phyloP scores from a whole-genome alignment of 1,140 invertebrate species.

The Chlorops oryzae region DNA sequence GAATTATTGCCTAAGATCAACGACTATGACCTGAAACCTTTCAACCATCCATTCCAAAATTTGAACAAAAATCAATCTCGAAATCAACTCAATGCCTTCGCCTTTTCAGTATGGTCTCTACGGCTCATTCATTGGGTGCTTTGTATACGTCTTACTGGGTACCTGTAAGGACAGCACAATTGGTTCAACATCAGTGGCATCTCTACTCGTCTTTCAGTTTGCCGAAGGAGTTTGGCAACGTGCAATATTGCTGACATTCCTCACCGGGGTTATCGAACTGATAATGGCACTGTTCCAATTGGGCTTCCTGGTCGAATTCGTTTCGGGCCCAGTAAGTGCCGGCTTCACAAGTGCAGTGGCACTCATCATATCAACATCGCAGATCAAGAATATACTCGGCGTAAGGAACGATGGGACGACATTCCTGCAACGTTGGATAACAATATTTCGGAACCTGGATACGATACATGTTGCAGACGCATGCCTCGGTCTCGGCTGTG shows the following conservation, averaged over 20 bases:
- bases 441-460: slow-evolving; percentile 59
- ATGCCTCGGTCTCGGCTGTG: slow-evolving; percentile 62
- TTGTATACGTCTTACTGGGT: slow-evolving; percentile 85
- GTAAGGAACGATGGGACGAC: slow-evolving; percentile 67
- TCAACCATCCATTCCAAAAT: no score
- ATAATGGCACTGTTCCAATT: slow-evolving; percentile 82
- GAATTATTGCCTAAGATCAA: no score
- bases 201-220: slow-evolving; percentile 75
- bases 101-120: slow-evolving; percentile 72
- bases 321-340: slow-evolving; percentile 86
- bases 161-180: slow-evolving; percentile 87
- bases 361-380: slow-evolving; percentile 82
- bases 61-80: no score
- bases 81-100: no score
- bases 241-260: slow-evolving; percentile 74
- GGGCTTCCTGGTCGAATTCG: slow-evolving; percentile 88
- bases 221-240: slow-evolving; percentile 64
- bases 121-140: slow-evolving; percentile 83
- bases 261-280: slow-evolving; percentile 76
- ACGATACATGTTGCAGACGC: slow-evolving; percentile 61
- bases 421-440: slow-evolving; percentile 68
- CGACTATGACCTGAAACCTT: no score
- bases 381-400: slow-evolving; percentile 79
- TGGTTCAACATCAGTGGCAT: slow-evolving; percentile 82
- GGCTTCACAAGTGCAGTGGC: slow-evolving; percentile 92